A percentile compares a stretch with the other conserved stretches of the same genome.
phyloP scores from a whole-genome alignment of 2,113 vertebrate species.

The Psophia crepitans region DNA sequence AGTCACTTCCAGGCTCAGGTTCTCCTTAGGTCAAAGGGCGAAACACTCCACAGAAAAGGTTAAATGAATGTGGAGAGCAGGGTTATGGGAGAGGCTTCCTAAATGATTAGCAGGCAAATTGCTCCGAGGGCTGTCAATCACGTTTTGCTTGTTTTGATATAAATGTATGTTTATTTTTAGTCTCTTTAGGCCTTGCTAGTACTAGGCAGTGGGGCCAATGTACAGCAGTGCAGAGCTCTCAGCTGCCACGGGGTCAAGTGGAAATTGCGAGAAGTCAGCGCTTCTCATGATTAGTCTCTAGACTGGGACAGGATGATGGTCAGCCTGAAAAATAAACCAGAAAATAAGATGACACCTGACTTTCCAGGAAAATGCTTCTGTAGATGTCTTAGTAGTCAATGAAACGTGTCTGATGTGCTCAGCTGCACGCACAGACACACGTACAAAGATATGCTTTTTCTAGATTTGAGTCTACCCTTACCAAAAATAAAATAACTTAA shows the following conservation, averaged over 20 bases:
- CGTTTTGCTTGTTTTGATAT: background rate
- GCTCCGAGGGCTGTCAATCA: slow-evolving; percentile 79
- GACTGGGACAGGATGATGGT: background rate
- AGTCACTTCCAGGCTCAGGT: background rate
- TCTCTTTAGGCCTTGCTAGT: background rate
- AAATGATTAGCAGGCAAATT: slow-evolving; percentile 75
- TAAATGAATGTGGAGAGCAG: slow-evolving; percentile 69
- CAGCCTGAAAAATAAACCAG: background rate
- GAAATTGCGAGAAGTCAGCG: background rate
- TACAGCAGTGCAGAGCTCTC: background rate
- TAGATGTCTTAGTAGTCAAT: background rate
- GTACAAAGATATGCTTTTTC: background rate
- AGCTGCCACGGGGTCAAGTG: background rate
- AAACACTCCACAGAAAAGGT: slow-evolving; percentile 80
- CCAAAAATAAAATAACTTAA: background rate
- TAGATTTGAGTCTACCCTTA: background rate
- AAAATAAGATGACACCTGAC: background rate
- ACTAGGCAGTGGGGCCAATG: background rate
- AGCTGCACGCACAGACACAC: background rate
- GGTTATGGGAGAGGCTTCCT: slow-evolving; percentile 75
- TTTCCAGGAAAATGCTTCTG: background rate
- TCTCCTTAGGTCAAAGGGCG: slow-evolving; percentile 76
- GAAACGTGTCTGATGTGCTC: background rate
- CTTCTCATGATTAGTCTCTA: background rate
- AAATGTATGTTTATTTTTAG: slow-evolving; percentile 38